Conservation (phyloP, 2,888 invertebrate species). For the Schizaphis graminum region DNA sequence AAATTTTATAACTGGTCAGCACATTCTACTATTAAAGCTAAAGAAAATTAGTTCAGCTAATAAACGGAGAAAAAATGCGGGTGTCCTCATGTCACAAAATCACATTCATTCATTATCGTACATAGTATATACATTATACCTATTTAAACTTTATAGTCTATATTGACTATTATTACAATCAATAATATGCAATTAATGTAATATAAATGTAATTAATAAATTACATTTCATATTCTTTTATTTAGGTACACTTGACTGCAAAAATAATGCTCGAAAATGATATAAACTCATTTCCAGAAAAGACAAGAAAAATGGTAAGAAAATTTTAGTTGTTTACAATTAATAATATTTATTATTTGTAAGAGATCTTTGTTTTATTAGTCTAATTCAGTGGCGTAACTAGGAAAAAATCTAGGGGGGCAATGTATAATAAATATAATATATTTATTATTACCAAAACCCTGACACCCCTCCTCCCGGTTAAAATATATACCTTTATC, state of each 20-base stretch:
- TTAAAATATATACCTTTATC: no score
- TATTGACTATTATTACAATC: neutral
- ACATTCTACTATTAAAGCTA: neutral
- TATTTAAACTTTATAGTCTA: neutral
- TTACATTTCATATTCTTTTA: neutral
- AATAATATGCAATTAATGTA: no score
- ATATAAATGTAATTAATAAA: no score
- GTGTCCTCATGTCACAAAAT: neutral
- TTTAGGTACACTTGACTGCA: slow-evolving; percentile 14
- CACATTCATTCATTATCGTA: neutral
- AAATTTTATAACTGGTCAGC: neutral
- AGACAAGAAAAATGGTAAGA: slow-evolving; percentile 43
- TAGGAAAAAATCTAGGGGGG: no score
- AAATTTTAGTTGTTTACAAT: neutral
- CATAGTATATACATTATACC: no score
- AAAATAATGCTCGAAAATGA: slow-evolving; percentile 44
- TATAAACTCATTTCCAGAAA: slow-evolving; percentile 37
- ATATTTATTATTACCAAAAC: no score
- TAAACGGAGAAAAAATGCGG: neutral
- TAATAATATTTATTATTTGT: no score
- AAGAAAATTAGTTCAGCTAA: neutral
- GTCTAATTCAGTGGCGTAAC: no score
- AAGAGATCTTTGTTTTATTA: neutral
- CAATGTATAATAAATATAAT: no score
- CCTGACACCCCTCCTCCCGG: no score